Evolutionary conservation across 2,797 vertebrate species (phyloP), one percentile per base, ranked within the genome.

Genomic region (Protonibea diacanthus): DNA sequence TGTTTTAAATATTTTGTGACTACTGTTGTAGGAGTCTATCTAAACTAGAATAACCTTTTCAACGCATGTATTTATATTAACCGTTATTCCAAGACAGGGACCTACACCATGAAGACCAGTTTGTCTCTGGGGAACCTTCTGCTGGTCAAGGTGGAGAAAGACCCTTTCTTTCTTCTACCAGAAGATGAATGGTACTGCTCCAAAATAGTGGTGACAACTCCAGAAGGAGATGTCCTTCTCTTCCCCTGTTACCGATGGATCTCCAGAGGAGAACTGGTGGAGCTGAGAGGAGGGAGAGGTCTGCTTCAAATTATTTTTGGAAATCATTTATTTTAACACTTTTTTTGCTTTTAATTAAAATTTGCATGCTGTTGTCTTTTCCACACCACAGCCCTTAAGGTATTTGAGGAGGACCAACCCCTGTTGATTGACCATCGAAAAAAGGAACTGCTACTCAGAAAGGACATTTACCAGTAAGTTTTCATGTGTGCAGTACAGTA

Each of bases 241-340:
- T 95, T 94, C 67, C 93, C 92, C 59, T 94, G 93, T 65, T 78
- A 94, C 71, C 86, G 86, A 76, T 95, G 94, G 93, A 84, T 94
- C 55, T 86, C 78, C 55, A 85, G 86, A 6, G 85, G 88, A 23
- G 86, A 92, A 45, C 5, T 59, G 14, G 85, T 94, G 74, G 88
- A 91, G 82, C 88, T 94, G 69, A 87, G 93, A 83, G 93, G 91
- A 62, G 93, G 93, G 10, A 89, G 21, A 93, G 94, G 93, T 94
- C 57, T 61, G 62, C 2, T 49, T 40, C 0, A 61, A 71, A 48
- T 15, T 23, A 10, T 1, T 38, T 0, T 38, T 38, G 33, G 33
- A 53, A 44, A 64, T 17, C 4, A 23, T 38, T 21, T 33, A 0
- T 38, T 38, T 38, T 38, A 38, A 38, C 33, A 33, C 33, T 38